Conservation (phyloP, 2,888 invertebrate species). For the Allacma fusca region DNA sequence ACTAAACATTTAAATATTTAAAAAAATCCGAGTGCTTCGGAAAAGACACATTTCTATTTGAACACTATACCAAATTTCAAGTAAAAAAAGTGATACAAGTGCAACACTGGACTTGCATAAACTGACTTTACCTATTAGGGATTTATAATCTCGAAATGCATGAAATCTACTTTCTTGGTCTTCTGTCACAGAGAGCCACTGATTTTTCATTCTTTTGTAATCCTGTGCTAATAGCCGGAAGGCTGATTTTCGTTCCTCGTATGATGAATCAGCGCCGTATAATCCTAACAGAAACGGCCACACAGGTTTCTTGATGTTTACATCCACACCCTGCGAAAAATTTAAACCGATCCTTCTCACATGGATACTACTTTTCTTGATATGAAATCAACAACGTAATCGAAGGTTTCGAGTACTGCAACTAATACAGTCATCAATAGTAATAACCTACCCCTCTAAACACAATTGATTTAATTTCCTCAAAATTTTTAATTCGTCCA, state of each 20-base stretch:
- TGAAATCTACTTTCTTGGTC: slow-evolving; percentile 88
- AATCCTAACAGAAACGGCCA: slow-evolving; percentile 96
- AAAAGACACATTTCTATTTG: too few species aligned
- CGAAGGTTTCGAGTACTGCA: neutral
- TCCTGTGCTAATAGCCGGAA: slow-evolving; percentile 74
- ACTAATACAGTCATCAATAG: too few species aligned
- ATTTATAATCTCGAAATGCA: slow-evolving; percentile 88
- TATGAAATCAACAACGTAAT: too few species aligned
- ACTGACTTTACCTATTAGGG: slow-evolving; percentile 76
- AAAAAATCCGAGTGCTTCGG: too few species aligned
- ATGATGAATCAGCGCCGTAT: slow-evolving; percentile 83
- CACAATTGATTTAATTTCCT: slow-evolving; percentile 82
- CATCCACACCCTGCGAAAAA: slow-evolving; percentile 76
- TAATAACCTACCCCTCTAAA: slow-evolving; percentile 84
- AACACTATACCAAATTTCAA: too few species aligned
- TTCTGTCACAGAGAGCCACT: slow-evolving; percentile 90
- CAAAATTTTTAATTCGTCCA: slow-evolving; percentile 80
- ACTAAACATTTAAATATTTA: neutral
- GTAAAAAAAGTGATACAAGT: too few species aligned
- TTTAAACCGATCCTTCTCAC: too few species aligned
- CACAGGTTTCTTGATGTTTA: slow-evolving; percentile 78
- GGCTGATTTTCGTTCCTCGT: slow-evolving; percentile 73
- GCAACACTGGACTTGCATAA: too few species aligned
- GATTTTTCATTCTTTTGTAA: slow-evolving; percentile 94
- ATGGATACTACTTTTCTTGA: too few species aligned